Evolutionary conservation across 2,113 vertebrate species (phyloP).

Genomic region (Verasper variegatus): DNA sequence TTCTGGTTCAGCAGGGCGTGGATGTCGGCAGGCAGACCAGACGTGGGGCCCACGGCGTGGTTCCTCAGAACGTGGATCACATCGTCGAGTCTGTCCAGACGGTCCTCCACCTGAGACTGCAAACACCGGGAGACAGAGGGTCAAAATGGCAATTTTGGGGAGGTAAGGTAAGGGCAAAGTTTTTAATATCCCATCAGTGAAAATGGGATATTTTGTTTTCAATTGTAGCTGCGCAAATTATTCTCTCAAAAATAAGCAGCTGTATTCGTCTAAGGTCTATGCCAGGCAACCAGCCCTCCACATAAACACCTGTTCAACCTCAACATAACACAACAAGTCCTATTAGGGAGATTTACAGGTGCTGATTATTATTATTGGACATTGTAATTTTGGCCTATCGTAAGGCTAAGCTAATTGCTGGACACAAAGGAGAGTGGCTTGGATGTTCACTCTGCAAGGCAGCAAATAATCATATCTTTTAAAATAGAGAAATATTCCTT

Average conservation of each 20-base stretch:
- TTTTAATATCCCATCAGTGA: neutral
- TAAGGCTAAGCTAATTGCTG: too few species aligned
- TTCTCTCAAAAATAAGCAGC: neutral
- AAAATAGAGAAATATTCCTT: too few species aligned
- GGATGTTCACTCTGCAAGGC: too few species aligned
- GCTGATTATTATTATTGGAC: too few species aligned
- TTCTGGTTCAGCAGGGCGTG: slow-evolving; percentile 75
- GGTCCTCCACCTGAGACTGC: slow-evolving; percentile 95
- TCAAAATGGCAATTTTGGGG: neutral
- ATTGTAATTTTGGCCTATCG: too few species aligned
- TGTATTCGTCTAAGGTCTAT: neutral
- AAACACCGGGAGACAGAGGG: slow-evolving; percentile 13
- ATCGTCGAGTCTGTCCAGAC: slow-evolving; percentile 94
- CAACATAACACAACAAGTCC: too few species aligned
- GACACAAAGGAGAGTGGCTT: too few species aligned
- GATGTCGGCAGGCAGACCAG: slow-evolving; percentile 87
- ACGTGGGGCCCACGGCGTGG: slow-evolving; percentile 93
- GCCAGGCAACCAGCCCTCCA: too few species aligned
- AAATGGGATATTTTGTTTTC: neutral
- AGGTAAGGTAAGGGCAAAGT: neutral
- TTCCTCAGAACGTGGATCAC: slow-evolving; percentile 96
- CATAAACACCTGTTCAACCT: too few species aligned
- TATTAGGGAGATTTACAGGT: too few species aligned
- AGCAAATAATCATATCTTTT: too few species aligned
- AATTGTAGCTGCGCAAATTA: neutral